phyloP scores from a whole-genome alignment of 2,797 vertebrate species.

The Myotis pilosus region DNA sequence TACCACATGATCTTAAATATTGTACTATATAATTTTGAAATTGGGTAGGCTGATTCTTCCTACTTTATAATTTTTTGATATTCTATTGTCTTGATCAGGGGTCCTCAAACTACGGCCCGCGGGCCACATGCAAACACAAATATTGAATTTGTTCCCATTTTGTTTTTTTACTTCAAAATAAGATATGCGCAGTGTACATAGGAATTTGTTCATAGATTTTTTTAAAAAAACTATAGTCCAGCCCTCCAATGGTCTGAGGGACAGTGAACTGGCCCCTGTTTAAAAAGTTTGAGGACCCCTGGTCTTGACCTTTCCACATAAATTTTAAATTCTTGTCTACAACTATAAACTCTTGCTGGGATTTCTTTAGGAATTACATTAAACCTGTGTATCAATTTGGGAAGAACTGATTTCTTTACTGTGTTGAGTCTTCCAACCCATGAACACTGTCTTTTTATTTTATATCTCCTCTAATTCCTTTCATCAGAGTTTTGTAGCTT shows the following conservation, averaged over 20 bases:
- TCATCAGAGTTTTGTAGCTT: not conserved
- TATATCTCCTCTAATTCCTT: not conserved
- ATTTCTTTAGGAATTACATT: constrained; percentile 33
- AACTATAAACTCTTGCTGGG: not conserved
- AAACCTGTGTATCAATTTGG: not conserved
- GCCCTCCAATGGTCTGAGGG: too few relatives aligned
- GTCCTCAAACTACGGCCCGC: too few relatives aligned
- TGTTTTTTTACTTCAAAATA: too few relatives aligned
- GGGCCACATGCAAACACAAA: too few relatives aligned
- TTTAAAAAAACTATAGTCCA: too few relatives aligned
- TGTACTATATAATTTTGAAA: not conserved
- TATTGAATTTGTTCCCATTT: too few relatives aligned
- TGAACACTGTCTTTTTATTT: not conserved
- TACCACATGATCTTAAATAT: not conserved
- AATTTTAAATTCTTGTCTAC: not conserved
- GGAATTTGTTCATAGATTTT: too few relatives aligned
- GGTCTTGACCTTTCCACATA: not conserved
- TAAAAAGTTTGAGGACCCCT: too few relatives aligned
- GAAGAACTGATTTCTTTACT: not conserved
- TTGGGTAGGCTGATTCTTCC: not conserved
- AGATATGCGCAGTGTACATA: too few relatives aligned
- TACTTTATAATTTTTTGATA: not conserved
- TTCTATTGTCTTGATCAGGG: not conserved
- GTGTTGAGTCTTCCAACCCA: not conserved
- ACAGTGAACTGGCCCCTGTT: too few relatives aligned